Evolutionary conservation across 2,113 vertebrate genomes (phyloP).

Genomic region (Morone saxatilis): DNA sequence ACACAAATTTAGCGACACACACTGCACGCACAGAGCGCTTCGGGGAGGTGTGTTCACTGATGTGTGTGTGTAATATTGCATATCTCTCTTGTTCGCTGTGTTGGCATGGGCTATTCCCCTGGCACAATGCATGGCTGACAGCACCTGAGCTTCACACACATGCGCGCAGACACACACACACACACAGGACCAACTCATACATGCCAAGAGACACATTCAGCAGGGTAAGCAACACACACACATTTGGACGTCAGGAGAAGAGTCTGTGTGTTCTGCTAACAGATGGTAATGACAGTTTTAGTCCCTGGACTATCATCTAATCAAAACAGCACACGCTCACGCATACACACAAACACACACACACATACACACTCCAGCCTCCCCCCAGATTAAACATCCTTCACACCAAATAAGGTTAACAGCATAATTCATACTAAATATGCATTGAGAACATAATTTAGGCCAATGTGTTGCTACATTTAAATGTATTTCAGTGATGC

Average conservation of each 20-base stretch:
- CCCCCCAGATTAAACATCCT: slow-evolving; percentile 66
- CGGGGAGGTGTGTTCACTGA: slow-evolving; percentile 14
- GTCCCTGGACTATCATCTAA: slow-evolving; percentile 71
- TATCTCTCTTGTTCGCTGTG: slow-evolving; percentile 32
- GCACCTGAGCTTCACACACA: slow-evolving; percentile 69
- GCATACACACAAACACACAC: slow-evolving; percentile 1
- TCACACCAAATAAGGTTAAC: slow-evolving; percentile 63
- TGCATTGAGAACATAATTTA: slow-evolving; percentile 44
- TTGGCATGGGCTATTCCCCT: slow-evolving; percentile 45
- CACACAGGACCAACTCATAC: slow-evolving; percentile 4
- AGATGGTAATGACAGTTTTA: slow-evolving; percentile 73
- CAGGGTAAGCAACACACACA: slow-evolving; percentile 23
- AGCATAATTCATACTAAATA: slow-evolving; percentile 55
- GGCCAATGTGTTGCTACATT: background rate
- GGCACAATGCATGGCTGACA: slow-evolving; percentile 57
- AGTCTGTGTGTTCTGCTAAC: slow-evolving; percentile 58
- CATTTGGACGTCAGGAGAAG: slow-evolving; percentile 30
- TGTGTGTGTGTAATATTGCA: slow-evolving; percentile 23
- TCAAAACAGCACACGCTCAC: slow-evolving; percentile 54
- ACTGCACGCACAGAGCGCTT: background rate
- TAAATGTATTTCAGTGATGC: slow-evolving; percentile 22
- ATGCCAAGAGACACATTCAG: background rate
- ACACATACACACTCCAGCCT: slow-evolving; percentile 21
- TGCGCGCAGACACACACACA: background rate
- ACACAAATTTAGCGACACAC: slow-evolving; percentile 30